Evolutionary conservation across 2,888 invertebrate genomes (phyloP).

Genomic region (Leistus spinibarbis): DNA sequence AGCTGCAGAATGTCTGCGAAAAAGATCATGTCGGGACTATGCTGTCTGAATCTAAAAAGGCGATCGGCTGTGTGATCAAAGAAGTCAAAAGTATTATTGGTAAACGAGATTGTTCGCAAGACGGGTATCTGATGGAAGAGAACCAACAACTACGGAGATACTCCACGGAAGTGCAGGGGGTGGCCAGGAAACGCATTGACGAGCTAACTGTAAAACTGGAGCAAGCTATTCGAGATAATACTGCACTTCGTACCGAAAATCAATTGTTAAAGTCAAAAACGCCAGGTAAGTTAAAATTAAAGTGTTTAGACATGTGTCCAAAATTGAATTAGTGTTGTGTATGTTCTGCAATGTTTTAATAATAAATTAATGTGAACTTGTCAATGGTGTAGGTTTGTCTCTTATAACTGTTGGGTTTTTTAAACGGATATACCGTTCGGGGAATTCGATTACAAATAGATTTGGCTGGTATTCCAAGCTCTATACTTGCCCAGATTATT

Average conservation of each 20-base stretch:
- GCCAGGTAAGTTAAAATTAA: slow-evolving; percentile 17
- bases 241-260: slow-evolving; percentile 44
- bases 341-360: background rate
- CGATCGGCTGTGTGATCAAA: slow-evolving; percentile 49
- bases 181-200: slow-evolving; percentile 52
- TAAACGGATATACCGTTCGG: background rate
- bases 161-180: slow-evolving; percentile 51
- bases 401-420: background rate
- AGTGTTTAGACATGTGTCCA: background rate
- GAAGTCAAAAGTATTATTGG: slow-evolving; percentile 49
- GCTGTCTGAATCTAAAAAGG: slow-evolving; percentile 51
- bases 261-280: slow-evolving; percentile 27
- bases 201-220: slow-evolving; percentile 50
- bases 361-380: background rate
- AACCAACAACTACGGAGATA: slow-evolving; percentile 51
- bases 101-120: slow-evolving; percentile 44
- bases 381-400: background rate
- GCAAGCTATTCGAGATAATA: slow-evolving; percentile 44
- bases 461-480: background rate
- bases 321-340: background rate
- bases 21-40: slow-evolving; percentile 50
- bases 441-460: background rate
- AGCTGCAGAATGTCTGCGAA: slow-evolving; percentile 15
- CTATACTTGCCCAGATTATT: background rate
- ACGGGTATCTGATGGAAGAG: slow-evolving; percentile 44